Evolutionary conservation across 23 tunicate species (phyloP).

Genomic region (Halocynthia aurantium): DNA sequence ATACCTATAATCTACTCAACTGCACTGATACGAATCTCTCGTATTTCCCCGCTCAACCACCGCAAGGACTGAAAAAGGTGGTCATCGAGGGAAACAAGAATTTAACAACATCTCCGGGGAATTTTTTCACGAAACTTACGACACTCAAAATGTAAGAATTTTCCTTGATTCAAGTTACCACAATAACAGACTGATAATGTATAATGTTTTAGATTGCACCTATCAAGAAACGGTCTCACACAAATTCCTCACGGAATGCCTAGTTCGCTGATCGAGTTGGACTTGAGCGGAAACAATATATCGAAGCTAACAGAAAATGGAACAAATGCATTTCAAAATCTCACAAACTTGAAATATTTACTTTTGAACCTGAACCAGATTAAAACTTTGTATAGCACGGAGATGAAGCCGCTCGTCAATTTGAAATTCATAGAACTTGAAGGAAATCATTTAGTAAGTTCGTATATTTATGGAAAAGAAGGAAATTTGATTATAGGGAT

Average conservation of each 20-base stretch:
- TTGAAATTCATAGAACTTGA: constrained; percentile 14
- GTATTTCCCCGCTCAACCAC: constrained; percentile 8
- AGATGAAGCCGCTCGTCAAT: not conserved
- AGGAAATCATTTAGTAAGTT: constrained; percentile 11
- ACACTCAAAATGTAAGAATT: constrained; percentile 12
- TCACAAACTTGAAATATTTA: constrained; percentile 25
- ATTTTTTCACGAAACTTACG: not conserved
- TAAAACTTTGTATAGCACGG: not conserved
- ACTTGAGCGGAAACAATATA: constrained; percentile 7
- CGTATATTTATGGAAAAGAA: not conserved
- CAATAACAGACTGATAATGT: too few relatives aligned
- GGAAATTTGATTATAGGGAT: too few relatives aligned
- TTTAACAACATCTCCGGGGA: constrained; percentile 3
- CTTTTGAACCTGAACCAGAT: constrained; percentile 34
- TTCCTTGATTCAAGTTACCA: too few relatives aligned
- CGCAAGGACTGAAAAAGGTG: constrained; percentile 10
- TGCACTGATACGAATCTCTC: constrained; percentile 10
- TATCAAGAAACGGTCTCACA: not conserved
- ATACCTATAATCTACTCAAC: not conserved
- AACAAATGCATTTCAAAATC: constrained; percentile 12
- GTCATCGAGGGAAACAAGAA: constrained; percentile 1
- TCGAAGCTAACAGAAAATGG: not conserved
- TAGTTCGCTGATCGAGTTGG: not conserved
- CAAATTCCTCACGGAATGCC: constrained; percentile 22
- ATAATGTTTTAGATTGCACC: not conserved